Evolutionary conservation across 1,140 invertebrate genomes (phyloP).

Genomic region (Zaprionus capensis): DNA sequence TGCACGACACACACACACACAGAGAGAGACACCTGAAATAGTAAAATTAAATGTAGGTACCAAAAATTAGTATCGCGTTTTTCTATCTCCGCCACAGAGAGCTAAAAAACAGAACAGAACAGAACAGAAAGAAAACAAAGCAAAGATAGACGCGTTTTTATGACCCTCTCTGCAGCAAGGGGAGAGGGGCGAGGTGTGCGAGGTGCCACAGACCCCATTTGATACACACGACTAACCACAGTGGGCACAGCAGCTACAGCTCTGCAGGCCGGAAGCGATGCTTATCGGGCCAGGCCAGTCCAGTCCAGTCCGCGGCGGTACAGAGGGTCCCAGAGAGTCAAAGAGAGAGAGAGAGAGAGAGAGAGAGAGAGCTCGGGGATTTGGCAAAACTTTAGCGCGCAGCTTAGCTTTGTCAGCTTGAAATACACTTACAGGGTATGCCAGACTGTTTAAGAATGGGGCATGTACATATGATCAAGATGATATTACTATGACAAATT

Average conservation of each 20-base stretch:
- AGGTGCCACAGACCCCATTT: constrained; percentile 80
- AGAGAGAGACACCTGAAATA: constrained; percentile 3
- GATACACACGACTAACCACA: constrained; percentile 77
- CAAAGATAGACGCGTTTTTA: constrained; percentile 74
- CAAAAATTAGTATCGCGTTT: constrained; percentile 77
- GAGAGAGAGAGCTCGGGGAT: constrained; percentile 48
- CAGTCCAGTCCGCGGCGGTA: constrained; percentile 15
- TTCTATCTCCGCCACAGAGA: constrained; percentile 55
- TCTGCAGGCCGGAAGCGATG: constrained; percentile 73
- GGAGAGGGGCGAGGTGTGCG: constrained; percentile 32
- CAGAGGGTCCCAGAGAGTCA: constrained; percentile 13
- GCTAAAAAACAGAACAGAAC: constrained; percentile 25
- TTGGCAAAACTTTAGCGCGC: constrained; percentile 50
- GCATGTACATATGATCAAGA: background rate
- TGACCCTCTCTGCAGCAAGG: background rate
- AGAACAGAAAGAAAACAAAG: constrained; percentile 34
- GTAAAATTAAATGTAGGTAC: constrained; percentile 76
- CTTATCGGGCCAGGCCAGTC: constrained; percentile 55
- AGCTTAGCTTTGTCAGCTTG: constrained; percentile 9
- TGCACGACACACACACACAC: constrained; percentile 40
- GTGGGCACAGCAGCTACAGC: constrained; percentile 40
- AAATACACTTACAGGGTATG: constrained; percentile 16
- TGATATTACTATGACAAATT: no score
- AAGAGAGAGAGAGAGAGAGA: constrained; percentile 45
- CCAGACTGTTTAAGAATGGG: no score